phyloP scores from a whole-genome alignment of 2,113 vertebrate genomes.

The Eurystomus gularis region DNA sequence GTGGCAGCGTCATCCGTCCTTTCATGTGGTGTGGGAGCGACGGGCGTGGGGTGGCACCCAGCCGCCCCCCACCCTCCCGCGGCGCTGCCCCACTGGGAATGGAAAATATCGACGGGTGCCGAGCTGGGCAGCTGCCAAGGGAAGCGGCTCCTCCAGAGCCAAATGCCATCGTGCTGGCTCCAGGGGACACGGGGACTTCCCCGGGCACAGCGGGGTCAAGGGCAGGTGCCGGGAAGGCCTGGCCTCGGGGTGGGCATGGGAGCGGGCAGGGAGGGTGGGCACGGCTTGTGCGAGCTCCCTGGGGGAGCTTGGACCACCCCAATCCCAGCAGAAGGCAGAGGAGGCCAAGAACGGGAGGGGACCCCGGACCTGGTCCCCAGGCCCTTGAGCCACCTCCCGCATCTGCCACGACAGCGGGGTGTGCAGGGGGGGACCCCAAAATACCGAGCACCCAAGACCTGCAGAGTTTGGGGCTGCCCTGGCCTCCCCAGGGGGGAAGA shows the following conservation, averaged over 20 bases:
- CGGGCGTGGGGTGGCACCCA: not conserved
- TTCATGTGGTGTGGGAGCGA: fast-evolving
- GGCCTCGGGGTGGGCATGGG: not conserved
- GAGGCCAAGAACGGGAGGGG: fast-evolving
- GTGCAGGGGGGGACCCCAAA: not conserved
- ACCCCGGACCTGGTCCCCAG: fast-evolving
- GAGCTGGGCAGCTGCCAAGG: not conserved
- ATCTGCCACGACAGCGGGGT: fast-evolving
- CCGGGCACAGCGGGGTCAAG: not conserved
- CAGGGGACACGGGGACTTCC: slow-evolving; percentile 14
- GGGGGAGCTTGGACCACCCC: not conserved
- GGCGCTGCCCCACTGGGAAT: not conserved
- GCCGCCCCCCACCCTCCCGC: not conserved
- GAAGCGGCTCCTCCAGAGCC: not conserved
- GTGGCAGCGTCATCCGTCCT: not conserved
- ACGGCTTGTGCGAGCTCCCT: not conserved
- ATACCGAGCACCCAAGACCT: no score
- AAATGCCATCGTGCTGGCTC: not conserved
- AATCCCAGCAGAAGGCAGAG: not conserved
- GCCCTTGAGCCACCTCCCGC: fast-evolving
- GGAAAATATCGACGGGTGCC: not conserved
- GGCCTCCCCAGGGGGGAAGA: not conserved
- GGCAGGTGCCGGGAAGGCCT: not conserved
- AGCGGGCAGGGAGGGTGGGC: not conserved
- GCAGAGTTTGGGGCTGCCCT: not conserved